Evolutionary conservation across 2,797 vertebrate genomes (phyloP), one percentile per base, ranked within the genome.

Genomic region (Labeo calbasu): DNA sequence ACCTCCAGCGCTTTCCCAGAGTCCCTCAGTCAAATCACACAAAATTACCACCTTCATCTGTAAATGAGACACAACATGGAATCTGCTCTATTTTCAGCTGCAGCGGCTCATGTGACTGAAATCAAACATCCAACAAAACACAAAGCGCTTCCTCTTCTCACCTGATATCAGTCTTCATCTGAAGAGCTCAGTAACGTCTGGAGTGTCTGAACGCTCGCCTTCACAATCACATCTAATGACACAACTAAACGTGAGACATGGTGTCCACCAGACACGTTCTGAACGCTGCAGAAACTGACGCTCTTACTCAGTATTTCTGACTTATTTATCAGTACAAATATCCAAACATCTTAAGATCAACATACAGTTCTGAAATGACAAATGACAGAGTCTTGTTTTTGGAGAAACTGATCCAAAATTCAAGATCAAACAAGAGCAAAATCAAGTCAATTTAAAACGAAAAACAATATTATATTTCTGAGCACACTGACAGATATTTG

Each of bases 41-140:
- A n/a, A 53, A 53, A 79, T 51, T 53, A 68, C 11, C 61, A 66
- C 25, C 77, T 66, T 79, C 77, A 36, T 79, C 77, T 25, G 55
- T 5, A 15, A 51, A 19, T 14, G 50, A 55, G 72, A 75, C 71
- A 28, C 15, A 73, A 28, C 48, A 50, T 12, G 13, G 43, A 46
- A 46, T 55, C 72, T 55, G 50, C 23, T 75, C 72, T 75, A 55
- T n/a, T 55, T 55, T 21, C 28, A 76, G 50, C 71, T 32, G 25
- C 23, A 55, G 11, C 23, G 50, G 25, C n/a, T 50, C 0, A 43
- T 70, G 36, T 23, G 40, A 70, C 8, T 2, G 19, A 40, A 46
- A 46, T 46, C 43, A 46, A 46, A 46, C 43, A 53, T 17, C 51
- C 51, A 15, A 53, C 51, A 6, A 6, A 55, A 55, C 17, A 7